phyloP scores from a whole-genome alignment of 2,888 invertebrate genomes.

The Protonemura montana region DNA sequence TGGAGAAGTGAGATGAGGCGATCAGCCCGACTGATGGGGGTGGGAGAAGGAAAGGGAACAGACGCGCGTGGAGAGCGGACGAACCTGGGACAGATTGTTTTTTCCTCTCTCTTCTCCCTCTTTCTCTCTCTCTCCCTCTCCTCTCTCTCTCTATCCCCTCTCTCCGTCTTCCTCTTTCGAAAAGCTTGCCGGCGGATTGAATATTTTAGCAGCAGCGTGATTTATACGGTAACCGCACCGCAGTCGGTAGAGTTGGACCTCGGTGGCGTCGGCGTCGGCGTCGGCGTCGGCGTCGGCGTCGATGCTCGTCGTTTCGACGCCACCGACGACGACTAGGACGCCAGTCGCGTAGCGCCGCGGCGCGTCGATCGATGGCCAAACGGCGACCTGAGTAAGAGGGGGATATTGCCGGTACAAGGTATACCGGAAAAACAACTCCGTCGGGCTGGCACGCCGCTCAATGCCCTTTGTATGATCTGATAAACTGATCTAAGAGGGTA shows the following conservation, averaged over 20 bases:
- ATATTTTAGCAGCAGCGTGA: conserved; percentile 47
- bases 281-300: conserved; percentile 19
- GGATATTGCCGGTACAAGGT: not conserved
- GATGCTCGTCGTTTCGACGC: conserved; percentile 4
- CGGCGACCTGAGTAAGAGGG: not conserved
- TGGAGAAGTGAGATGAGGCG: conserved; percentile 23
- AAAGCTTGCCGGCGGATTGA: conserved; percentile 45
- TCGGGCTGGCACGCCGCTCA: not conserved
- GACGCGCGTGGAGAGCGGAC: conserved; percentile 3
- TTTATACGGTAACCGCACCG: conserved; percentile 43
- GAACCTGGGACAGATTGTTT: conserved; percentile 46
- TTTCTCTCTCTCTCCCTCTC: no score
- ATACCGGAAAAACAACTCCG: not conserved
- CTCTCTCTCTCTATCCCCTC: no score
- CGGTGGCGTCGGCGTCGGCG: conserved; percentile 14
- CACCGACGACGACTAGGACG: not conserved
- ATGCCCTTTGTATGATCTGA: not conserved
- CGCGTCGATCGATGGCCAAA: not conserved
- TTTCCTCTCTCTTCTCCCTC: conserved; percentile 14
- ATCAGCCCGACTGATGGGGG: not conserved
- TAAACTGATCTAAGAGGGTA: not conserved
- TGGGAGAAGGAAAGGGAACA: conserved; percentile 21
- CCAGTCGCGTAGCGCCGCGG: not conserved
- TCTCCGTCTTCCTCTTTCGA: not conserved
- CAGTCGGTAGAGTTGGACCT: conserved; percentile 18